Percentiles rank a stretch among this genome's conserved stretches.
Conservation (phyloP, 2,797 vertebrate genomes). For the Melanotaenia trifasciata region DNA sequence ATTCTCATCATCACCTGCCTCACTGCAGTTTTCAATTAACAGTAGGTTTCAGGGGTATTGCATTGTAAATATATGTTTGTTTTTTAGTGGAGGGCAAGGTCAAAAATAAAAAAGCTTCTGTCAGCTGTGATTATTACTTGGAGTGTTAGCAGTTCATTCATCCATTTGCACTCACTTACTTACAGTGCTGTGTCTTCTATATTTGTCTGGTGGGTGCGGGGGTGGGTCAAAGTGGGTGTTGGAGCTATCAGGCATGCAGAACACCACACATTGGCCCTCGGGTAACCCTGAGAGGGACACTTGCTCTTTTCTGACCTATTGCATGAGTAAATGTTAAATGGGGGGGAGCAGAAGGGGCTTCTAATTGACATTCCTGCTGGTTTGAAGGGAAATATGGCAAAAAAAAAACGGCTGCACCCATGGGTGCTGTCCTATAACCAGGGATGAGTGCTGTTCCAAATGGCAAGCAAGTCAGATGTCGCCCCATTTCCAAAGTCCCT, state of each 20-base stretch:
- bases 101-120: slow-evolving; percentile 37
- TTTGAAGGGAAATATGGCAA: slow-evolving; percentile 71
- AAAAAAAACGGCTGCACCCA: slow-evolving; percentile 63
- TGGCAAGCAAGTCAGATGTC: slow-evolving; percentile 75
- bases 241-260: slow-evolving; percentile 74
- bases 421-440: slow-evolving; percentile 82
- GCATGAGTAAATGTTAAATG: slow-evolving; percentile 80
- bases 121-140: slow-evolving; percentile 51
- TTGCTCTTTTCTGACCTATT: slow-evolving; percentile 87
- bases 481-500: slow-evolving; percentile 58
- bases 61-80: slow-evolving; percentile 40
- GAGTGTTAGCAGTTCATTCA: slow-evolving; percentile 32
- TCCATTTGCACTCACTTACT: slow-evolving; percentile 34
- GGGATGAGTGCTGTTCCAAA: slow-evolving; percentile 68
- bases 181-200: slow-evolving; percentile 15
- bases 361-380: slow-evolving; percentile 80
- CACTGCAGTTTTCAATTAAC: slow-evolving; percentile 59
- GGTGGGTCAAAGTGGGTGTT: slow-evolving; percentile 1
- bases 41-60: slow-evolving; percentile 17
- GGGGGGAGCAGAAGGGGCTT: slow-evolving; percentile 67
- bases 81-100: slow-evolving; percentile 51
- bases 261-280: slow-evolving; percentile 53
- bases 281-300: slow-evolving; percentile 75
- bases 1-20: slow-evolving; percentile 36
- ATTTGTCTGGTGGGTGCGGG: slow-evolving; percentile 20